Percentiles rank a stretch among this genome's conserved stretches.
Conservation (phyloP, 2,113 vertebrate species). For the Diadophis punctatus region DNA sequence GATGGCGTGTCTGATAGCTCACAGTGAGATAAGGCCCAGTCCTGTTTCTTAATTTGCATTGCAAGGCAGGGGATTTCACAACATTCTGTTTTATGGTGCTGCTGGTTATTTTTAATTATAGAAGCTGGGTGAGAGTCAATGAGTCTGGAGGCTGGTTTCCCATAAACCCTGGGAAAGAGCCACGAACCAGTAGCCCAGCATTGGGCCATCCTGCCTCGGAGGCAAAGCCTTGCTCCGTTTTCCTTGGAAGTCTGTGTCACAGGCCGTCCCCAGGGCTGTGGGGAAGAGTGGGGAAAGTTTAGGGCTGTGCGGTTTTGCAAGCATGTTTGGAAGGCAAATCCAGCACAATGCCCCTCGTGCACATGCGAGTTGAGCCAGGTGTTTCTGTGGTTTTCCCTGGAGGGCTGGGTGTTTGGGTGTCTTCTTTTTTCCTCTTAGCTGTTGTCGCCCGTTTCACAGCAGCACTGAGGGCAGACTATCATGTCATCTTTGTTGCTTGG, state of each 20-base stretch:
- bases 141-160: neutral
- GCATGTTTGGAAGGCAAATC: neutral
- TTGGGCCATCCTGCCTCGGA: neutral
- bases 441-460: neutral
- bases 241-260: neutral
- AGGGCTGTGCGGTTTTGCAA: neutral
- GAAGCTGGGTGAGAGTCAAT: neutral
- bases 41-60: neutral
- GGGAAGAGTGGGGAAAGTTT: neutral
- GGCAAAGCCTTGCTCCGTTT: neutral
- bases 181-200: neutral
- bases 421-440: neutral
- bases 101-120: neutral
- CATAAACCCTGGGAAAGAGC: neutral
- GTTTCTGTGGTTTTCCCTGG: neutral
- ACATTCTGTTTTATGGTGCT: neutral
- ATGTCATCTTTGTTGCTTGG: neutral
- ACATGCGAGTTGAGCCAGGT: neutral
- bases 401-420: neutral
- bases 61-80: neutral
- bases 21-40: neutral
- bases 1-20: neutral
- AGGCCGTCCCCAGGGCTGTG: neutral
- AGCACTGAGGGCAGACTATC: neutral
- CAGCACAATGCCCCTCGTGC: neutral